Evolutionary conservation across 23 tunicate species (phyloP).

Genomic region (Halocynthia roretzi): DNA sequence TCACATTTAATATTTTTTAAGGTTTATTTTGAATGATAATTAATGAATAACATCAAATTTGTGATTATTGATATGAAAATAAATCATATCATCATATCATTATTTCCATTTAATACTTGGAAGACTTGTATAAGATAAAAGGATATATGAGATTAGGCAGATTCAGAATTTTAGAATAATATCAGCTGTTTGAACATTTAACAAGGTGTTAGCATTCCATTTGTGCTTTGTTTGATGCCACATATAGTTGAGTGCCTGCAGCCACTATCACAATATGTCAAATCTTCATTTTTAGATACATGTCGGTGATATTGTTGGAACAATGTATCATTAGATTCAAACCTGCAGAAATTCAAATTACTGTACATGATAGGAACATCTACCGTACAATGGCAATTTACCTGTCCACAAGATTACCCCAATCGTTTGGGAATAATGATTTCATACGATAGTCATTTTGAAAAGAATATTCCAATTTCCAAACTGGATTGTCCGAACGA

Average conservation of each 20-base stretch:
- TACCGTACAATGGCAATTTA: conserved; percentile 1
- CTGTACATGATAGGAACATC: background rate
- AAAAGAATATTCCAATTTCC: conserved; percentile 65
- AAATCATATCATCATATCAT: too few species aligned
- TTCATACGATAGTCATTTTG: conserved; percentile 54
- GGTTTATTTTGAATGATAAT: too few species aligned
- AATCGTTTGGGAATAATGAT: conserved; percentile 54
- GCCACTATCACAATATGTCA: conserved; percentile 35
- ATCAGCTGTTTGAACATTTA: too few species aligned
- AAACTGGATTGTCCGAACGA: conserved; percentile 20
- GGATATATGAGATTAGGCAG: too few species aligned
- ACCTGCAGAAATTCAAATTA: conserved; percentile 24
- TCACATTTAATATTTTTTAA: too few species aligned
- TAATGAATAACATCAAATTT: too few species aligned
- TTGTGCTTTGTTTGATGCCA: conserved; percentile 37
- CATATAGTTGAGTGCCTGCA: conserved; percentile 41
- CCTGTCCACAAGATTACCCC: conserved; percentile 50
- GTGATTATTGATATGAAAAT: too few species aligned
- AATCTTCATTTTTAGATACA: conserved; percentile 54
- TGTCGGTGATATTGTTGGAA: conserved; percentile 58
- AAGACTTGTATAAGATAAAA: too few species aligned
- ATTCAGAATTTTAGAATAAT: too few species aligned
- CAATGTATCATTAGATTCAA: conserved; percentile 39
- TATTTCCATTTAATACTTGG: too few species aligned
- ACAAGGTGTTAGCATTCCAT: background rate